These are phyloP conservation scores for Apodemus agrarius DNA, from an alignment of 2,797 vertebrate genomes.

Conservation along the genomic window DNA sequence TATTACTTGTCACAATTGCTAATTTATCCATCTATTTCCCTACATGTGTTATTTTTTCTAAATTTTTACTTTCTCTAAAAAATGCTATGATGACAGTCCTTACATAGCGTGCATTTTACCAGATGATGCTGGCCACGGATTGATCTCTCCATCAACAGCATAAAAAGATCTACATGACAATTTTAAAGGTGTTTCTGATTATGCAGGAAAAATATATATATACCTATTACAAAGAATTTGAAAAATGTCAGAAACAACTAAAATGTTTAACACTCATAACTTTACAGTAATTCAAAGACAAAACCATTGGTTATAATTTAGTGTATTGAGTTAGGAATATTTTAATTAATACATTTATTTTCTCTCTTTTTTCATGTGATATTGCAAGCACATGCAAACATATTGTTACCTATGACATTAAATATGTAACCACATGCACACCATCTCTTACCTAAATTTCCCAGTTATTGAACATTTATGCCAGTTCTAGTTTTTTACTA, in stretches of 20 bases:
- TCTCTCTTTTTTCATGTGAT: neutral
- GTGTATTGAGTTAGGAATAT: neutral
- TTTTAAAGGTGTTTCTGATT: neutral
- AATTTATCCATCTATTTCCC: neutral
- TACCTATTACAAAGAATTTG: neutral
- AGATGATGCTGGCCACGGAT: neutral
- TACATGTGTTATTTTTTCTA: neutral
- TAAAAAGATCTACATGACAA: neutral
- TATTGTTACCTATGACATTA: neutral
- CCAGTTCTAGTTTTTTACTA: neutral
- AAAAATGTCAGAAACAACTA: constrained; percentile 37
- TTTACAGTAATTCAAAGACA: neutral
- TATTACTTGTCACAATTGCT: neutral
- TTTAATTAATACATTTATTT: neutral
- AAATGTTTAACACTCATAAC: neutral
- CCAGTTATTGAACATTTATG: neutral
- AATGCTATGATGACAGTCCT: neutral
- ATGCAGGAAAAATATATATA: neutral
- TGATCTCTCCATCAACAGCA: neutral
- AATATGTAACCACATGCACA: neutral
- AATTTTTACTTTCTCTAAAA: constrained; percentile 43
- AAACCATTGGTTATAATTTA: constrained; percentile 25
- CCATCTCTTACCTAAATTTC: neutral
- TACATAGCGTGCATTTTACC: neutral
- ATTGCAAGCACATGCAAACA: neutral